A percentile compares a stretch with the other conserved stretches of the same genome.
phyloP scores from a whole-genome alignment of 2,888 invertebrate species.

The Schizotus pectinicornis region DNA sequence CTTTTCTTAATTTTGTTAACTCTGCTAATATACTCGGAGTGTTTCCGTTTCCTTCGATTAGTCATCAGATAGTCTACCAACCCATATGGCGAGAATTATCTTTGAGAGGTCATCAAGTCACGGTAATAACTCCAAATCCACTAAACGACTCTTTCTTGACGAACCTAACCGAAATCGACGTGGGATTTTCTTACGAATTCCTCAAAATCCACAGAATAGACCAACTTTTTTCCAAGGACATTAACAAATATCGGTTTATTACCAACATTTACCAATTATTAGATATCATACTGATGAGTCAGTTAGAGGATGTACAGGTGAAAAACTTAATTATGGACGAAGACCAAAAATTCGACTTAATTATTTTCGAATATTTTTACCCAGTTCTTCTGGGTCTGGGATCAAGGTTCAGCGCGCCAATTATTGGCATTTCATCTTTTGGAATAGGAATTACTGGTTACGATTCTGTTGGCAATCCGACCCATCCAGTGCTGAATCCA shows the following conservation, averaged over 20 bases:
- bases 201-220: conserved; percentile 4
- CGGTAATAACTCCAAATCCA: conserved; percentile 49
- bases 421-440: conserved; percentile 22
- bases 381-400: conserved; percentile 20
- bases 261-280: background rate
- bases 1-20: background rate
- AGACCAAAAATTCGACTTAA: conserved; percentile 24
- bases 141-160: conserved; percentile 42
- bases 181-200: conserved; percentile 35
- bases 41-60: conserved; percentile 16
- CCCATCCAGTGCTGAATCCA: conserved; percentile 22
- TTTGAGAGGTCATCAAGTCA: conserved; percentile 48
- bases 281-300: background rate
- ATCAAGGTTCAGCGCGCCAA: conserved; percentile 13
- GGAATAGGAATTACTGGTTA: conserved; percentile 8
- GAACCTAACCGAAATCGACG: conserved; percentile 51
- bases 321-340: background rate
- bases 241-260: background rate
- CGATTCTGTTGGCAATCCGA: conserved; percentile 22
- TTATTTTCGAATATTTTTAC: conserved; percentile 20
- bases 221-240: conserved; percentile 10
- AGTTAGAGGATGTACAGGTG: background rate
- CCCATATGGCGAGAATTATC: conserved; percentile 47
- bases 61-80: conserved; percentile 19
- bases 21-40: conserved; percentile 17